Evolutionary conservation across 2,113 vertebrate genomes (phyloP).

Genomic region (Psilopsiagon aurifrons): DNA sequence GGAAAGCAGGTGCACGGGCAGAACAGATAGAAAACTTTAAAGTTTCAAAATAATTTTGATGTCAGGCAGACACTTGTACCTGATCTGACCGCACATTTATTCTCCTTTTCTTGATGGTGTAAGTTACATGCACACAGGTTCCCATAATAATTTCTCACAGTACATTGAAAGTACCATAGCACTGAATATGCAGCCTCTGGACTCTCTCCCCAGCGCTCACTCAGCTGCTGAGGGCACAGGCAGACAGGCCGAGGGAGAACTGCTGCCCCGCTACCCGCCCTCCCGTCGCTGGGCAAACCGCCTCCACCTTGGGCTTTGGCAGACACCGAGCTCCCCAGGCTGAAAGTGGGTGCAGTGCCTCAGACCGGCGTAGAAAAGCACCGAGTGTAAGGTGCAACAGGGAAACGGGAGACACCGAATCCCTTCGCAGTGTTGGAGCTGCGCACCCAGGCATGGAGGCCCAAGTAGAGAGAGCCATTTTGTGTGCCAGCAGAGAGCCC

Average conservation of each 20-base stretch:
- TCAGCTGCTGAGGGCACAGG: neutral
- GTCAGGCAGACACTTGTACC: neutral
- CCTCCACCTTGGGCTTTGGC: fast-evolving
- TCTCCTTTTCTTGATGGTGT: neutral
- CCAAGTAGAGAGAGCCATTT: neutral
- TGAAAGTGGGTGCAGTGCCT: neutral
- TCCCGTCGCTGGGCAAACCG: fast-evolving
- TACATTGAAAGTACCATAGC: neutral
- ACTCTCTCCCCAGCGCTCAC: neutral
- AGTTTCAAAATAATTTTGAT: neutral
- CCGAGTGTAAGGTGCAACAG: fast-evolving
- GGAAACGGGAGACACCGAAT: fast-evolving
- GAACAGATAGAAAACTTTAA: neutral
- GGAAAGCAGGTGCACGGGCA: neutral
- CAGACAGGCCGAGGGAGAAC: fast-evolving
- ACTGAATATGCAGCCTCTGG: neutral
- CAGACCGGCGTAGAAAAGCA: fast-evolving
- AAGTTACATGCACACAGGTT: no score
- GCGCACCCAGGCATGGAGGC: no score
- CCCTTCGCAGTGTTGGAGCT: fast-evolving
- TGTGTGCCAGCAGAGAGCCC: neutral
- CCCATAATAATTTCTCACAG: neutral
- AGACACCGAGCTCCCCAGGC: fast-evolving
- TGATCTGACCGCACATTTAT: neutral
- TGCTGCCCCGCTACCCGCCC: neutral